Conservation (phyloP, 2,113 vertebrate genomes). For the Chaetorhynchus papuensis region DNA sequence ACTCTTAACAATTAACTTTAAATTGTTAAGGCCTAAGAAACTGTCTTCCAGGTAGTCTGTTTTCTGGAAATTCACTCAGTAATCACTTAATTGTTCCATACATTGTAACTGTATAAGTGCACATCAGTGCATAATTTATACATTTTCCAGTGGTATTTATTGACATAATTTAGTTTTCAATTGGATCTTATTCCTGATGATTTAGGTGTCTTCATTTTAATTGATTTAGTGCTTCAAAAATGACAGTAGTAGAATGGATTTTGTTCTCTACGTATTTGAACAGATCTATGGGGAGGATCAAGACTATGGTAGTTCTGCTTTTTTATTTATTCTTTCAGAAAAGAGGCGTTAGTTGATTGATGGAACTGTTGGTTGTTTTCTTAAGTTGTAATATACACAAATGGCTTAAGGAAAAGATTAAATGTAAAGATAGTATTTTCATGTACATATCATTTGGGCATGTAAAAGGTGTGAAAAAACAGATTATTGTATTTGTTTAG, state of each 20-base stretch:
- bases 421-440: not conserved
- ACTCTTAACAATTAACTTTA: not conserved
- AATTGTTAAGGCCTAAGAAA: not conserved
- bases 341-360: not conserved
- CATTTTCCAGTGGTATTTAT: not conserved
- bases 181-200: not conserved
- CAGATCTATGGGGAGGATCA: not conserved
- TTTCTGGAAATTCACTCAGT: not conserved
- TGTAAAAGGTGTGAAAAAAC: not conserved
- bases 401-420: not conserved
- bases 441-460: not conserved
- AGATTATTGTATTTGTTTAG: not conserved
- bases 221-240: not conserved
- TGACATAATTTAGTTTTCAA: not conserved
- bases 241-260: not conserved
- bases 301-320: not conserved
- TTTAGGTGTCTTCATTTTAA: not conserved
- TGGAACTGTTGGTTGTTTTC: not conserved
- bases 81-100: not conserved
- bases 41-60: not conserved
- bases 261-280: not conserved
- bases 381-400: not conserved
- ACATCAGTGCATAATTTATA: not conserved
- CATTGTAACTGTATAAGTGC: not conserved
- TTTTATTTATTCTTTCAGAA: not conserved